Evolutionary conservation across 2,888 invertebrate genomes (phyloP).

Genomic region (Aquatica leii): DNA sequence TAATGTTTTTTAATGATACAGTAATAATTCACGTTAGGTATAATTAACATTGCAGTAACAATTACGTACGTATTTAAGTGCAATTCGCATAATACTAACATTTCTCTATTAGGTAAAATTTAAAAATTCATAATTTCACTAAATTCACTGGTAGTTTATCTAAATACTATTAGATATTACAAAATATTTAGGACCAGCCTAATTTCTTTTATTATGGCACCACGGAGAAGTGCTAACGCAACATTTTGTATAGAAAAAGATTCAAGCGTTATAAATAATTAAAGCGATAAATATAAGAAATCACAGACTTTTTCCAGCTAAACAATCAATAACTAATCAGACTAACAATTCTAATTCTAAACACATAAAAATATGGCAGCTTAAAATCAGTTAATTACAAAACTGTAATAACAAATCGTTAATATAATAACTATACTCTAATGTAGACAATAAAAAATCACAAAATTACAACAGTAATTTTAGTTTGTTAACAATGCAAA

Average conservation of each 20-base stretch:
- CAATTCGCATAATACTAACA: slow-evolving; percentile 6
- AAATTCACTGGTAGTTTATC: background rate
- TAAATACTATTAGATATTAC: slow-evolving; percentile 10
- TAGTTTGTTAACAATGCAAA: background rate
- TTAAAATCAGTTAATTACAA: background rate
- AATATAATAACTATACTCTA: slow-evolving; percentile 1
- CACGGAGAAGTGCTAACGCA: background rate
- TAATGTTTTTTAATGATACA: background rate
- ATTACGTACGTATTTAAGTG: background rate
- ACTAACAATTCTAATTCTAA: background rate
- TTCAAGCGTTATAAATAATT: slow-evolving; percentile 40
- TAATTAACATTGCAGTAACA: slow-evolving; percentile 2
- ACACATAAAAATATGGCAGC: background rate
- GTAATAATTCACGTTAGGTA: background rate
- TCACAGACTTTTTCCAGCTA: slow-evolving; percentile 46
- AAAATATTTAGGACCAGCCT: slow-evolving; percentile 30
- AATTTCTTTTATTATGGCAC: slow-evolving; percentile 14
- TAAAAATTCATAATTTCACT: slow-evolving; percentile 8
- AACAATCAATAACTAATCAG: slow-evolving; percentile 6
- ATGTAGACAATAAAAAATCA: background rate
- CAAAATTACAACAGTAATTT: background rate
- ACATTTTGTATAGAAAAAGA: slow-evolving; percentile 16
- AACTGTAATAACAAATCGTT: background rate
- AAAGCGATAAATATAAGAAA: slow-evolving; percentile 45
- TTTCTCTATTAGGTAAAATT: background rate